phyloP scores from a whole-genome alignment of 2,888 invertebrate species.

The Ephialtes manifestator region DNA sequence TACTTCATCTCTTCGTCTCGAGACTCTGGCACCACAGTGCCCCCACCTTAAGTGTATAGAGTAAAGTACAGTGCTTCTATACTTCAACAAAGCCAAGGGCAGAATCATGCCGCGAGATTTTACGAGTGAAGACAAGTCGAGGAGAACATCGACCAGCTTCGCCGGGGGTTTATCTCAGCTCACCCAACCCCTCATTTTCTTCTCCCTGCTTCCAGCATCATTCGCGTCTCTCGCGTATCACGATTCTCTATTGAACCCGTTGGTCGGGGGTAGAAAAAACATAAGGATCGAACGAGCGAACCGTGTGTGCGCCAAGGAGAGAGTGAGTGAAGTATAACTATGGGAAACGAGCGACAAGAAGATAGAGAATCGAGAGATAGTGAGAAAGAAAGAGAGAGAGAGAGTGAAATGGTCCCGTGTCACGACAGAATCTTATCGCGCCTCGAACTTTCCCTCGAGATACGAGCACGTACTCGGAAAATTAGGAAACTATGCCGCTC shows the following conservation, averaged over 20 bases:
- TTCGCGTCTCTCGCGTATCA: slow-evolving; percentile 38
- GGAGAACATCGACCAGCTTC: slow-evolving; percentile 27
- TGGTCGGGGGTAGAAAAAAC: slow-evolving; percentile 43
- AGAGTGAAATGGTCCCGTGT: slow-evolving; percentile 7
- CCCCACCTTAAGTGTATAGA: not conserved
- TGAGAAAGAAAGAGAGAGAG: not conserved
- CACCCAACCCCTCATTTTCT: not conserved
- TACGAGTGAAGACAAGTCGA: slow-evolving; percentile 32
- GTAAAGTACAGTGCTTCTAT: slow-evolving; percentile 1
- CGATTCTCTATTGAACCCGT: slow-evolving; percentile 43
- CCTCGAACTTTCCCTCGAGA: slow-evolving; percentile 46
- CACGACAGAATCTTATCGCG: slow-evolving; percentile 56
- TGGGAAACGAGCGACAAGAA: slow-evolving; percentile 3
- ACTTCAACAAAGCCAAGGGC: slow-evolving; percentile 36
- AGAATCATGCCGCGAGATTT: slow-evolving; percentile 44
- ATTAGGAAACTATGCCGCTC: slow-evolving; percentile 50
- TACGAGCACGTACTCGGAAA: slow-evolving; percentile 56
- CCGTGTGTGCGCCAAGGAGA: slow-evolving; percentile 1
- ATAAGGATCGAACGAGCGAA: slow-evolving; percentile 21
- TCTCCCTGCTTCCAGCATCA: slow-evolving; percentile 4
- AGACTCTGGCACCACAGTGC: not conserved
- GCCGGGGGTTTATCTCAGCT: slow-evolving; percentile 34
- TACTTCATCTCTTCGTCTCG: slow-evolving; percentile 10
- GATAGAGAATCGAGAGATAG: not conserved
- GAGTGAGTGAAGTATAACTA: not conserved